Evolutionary conservation across 2,113 vertebrate genomes (phyloP).

Genomic region (Centrocercus urophasianus): DNA sequence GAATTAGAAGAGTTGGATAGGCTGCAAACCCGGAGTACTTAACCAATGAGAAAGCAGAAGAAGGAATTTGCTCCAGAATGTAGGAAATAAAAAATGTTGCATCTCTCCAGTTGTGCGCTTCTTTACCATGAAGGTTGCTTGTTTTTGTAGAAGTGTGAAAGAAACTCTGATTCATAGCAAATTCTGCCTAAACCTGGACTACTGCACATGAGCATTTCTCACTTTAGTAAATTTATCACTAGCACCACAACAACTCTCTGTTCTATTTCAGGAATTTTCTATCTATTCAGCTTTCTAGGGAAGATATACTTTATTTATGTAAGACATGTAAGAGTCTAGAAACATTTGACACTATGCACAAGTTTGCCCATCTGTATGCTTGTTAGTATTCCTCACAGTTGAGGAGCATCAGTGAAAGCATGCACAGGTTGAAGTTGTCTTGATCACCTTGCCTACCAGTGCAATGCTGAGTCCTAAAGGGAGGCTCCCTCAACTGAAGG

Average conservation of each 20-base stretch:
- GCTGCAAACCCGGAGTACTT: too few relatives aligned
- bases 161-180: too few relatives aligned
- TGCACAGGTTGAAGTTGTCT: neutral
- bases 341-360: neutral
- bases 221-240: conserved; percentile 5
- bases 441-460: neutral
- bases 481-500: neutral
- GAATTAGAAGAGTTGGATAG: too few relatives aligned
- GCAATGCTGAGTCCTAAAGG: neutral
- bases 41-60: too few relatives aligned
- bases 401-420: neutral
- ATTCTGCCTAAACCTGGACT: too few relatives aligned
- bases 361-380: neutral
- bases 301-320: neutral
- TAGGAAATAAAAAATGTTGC: too few relatives aligned
- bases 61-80: too few relatives aligned
- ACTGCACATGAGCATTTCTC: too few relatives aligned
- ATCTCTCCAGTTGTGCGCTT: too few relatives aligned
- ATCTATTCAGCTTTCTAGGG: neutral
- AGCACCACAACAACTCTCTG: neutral
- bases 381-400: neutral
- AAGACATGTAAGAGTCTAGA: neutral
- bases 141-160: too few relatives aligned
- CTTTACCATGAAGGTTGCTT: too few relatives aligned
- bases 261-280: neutral